Percentiles rank a stretch among this genome's conserved stretches.
Evolutionary conservation across 2,113 vertebrate genomes (phyloP).

Genomic region (Pogona vitticeps): DNA sequence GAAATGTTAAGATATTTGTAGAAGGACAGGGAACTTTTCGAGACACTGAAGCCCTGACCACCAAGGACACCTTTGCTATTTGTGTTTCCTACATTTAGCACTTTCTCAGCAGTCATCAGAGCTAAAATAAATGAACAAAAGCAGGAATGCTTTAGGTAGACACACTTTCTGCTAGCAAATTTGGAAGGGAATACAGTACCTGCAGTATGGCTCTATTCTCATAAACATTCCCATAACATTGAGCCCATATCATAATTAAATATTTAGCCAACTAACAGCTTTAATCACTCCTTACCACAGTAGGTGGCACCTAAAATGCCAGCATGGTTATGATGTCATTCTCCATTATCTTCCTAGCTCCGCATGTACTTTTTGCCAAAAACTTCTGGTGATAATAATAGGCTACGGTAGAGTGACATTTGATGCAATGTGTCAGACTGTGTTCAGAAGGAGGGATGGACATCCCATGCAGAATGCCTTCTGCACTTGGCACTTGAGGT

Average conservation of each 20-base stretch:
- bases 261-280: no score
- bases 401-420: not conserved
- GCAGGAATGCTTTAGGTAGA: not conserved
- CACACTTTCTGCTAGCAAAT: not conserved
- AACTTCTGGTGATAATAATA: no score
- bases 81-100: not conserved
- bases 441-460: not conserved
- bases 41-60: not conserved
- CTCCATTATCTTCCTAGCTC: not conserved
- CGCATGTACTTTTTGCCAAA: not conserved
- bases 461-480: not conserved
- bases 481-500: not conserved
- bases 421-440: not conserved
- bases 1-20: not conserved
- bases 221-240: no score
- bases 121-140: not conserved
- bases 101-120: not conserved
- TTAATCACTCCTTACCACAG: no score
- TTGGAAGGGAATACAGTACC: not conserved
- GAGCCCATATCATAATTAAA: no score
- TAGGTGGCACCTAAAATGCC: not conserved
- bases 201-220: not conserved
- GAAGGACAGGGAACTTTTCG: not conserved
- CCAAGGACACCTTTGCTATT: not conserved
- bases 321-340: not conserved